Conservation (phyloP, 2,113 vertebrate species). For the Rhinoptilus africanus region DNA sequence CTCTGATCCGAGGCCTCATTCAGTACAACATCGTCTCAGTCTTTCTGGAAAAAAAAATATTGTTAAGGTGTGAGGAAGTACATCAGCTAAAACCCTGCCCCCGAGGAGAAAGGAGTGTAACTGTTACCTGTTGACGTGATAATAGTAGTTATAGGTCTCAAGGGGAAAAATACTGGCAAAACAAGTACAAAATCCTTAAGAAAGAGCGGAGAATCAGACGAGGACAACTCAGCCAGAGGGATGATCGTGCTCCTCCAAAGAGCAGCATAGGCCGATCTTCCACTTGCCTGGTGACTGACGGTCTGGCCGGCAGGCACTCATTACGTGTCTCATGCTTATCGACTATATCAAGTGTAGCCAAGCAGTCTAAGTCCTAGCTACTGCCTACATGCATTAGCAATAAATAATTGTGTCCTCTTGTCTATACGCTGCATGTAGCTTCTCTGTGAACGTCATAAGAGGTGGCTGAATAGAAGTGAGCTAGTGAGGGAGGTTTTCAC, state of each 20-base stretch:
- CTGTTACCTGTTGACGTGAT: not conserved
- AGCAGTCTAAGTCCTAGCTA: not conserved
- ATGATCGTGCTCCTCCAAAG: not conserved
- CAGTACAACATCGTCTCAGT: not conserved
- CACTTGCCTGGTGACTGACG: not conserved
- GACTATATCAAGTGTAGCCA: not conserved
- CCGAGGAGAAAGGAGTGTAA: not conserved
- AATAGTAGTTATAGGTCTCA: not conserved
- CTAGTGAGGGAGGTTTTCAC: not conserved
- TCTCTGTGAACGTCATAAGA: not conserved
- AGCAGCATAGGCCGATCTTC: not conserved
- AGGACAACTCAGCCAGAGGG: not conserved
- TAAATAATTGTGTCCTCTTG: not conserved
- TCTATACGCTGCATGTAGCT: not conserved
- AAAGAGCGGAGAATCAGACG: not conserved
- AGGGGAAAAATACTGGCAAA: not conserved
- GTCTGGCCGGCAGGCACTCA: not conserved
- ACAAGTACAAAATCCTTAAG: not conserved
- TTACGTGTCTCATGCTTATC: not conserved
- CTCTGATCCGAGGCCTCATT: not conserved
- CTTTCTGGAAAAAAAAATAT: not conserved
- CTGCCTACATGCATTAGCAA: not conserved
- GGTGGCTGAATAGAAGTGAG: not conserved
- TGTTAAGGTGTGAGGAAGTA: not conserved
- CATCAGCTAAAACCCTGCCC: not conserved